Conservation (phyloP, 2,797 vertebrate genomes). For the Paramormyrops hopkinsi region DNA sequence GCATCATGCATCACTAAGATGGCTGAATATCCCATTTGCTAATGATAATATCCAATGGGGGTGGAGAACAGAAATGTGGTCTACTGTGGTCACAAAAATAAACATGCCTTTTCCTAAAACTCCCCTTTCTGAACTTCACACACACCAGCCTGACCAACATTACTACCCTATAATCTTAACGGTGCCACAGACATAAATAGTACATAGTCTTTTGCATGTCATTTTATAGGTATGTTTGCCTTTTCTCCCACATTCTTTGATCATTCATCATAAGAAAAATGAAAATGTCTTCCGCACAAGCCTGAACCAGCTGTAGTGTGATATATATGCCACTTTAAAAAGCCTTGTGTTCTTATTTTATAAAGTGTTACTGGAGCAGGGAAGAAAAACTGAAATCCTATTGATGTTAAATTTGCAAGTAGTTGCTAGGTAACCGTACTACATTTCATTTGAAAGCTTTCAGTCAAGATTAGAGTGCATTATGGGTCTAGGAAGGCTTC, state of each 20-base stretch:
- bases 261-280: constrained; percentile 8
- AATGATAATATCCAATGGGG: background rate
- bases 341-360: constrained; percentile 6
- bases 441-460: constrained; percentile 12
- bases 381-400: constrained; percentile 7
- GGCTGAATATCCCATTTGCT: background rate
- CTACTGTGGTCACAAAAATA: background rate
- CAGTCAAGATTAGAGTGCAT: constrained; percentile 15
- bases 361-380: background rate
- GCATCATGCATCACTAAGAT: background rate
- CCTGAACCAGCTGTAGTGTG: constrained; percentile 5
- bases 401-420: constrained; percentile 10
- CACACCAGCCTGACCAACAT: background rate
- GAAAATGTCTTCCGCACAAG: constrained; percentile 13
- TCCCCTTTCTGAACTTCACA: background rate
- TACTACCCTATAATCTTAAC: background rate
- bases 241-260: constrained; percentile 7
- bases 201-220: constrained; percentile 19
- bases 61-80: background rate
- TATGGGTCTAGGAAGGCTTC: background rate
- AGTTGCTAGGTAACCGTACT: constrained; percentile 17
- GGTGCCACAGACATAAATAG: background rate
- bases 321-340: background rate
- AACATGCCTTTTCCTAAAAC: background rate
- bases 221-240: constrained; percentile 19